Conservation (phyloP, 1,140 invertebrate genomes). For the Zophobas atratus region DNA sequence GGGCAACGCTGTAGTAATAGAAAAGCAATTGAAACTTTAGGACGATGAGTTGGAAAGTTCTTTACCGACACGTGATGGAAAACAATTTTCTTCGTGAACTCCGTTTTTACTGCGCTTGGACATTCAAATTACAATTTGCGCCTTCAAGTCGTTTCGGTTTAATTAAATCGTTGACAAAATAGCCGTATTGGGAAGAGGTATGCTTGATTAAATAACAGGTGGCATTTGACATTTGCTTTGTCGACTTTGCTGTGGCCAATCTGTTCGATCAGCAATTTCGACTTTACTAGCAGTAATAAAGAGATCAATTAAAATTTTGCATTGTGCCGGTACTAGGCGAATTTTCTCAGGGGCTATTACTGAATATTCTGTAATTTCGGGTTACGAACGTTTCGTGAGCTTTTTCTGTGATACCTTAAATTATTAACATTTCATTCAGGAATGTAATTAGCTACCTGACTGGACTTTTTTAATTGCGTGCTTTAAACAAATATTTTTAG, state of each 20-base stretch:
- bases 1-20: constrained; percentile 30
- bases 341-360: too few species aligned
- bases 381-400: not conserved
- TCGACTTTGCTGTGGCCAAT: constrained; percentile 17
- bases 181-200: constrained; percentile 1
- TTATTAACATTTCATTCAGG: not conserved
- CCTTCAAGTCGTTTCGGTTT: constrained; percentile 9
- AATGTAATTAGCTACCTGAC: not conserved
- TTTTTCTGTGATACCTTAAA: not conserved
- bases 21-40: constrained; percentile 39
- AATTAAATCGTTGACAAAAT: constrained; percentile 25
- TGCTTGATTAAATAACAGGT: constrained; percentile 28
- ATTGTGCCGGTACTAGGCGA: not conserved
- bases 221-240: constrained; percentile 35
- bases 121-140: constrained; percentile 16
- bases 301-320: constrained; percentile 18
- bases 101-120: not conserved
- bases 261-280: constrained; percentile 34
- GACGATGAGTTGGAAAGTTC: constrained; percentile 28
- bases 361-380: too few species aligned
- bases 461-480: constrained; percentile 9
- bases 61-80: constrained; percentile 9
- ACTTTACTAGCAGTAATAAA: constrained; percentile 17
- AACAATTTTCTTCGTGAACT: constrained; percentile 6
- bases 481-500: constrained; percentile 2